A percentile compares a stretch with the other conserved stretches of the same genome.
Evolutionary conservation across 2,888 invertebrate species (phyloP).

Genomic region (Clistopyga incitator): DNA sequence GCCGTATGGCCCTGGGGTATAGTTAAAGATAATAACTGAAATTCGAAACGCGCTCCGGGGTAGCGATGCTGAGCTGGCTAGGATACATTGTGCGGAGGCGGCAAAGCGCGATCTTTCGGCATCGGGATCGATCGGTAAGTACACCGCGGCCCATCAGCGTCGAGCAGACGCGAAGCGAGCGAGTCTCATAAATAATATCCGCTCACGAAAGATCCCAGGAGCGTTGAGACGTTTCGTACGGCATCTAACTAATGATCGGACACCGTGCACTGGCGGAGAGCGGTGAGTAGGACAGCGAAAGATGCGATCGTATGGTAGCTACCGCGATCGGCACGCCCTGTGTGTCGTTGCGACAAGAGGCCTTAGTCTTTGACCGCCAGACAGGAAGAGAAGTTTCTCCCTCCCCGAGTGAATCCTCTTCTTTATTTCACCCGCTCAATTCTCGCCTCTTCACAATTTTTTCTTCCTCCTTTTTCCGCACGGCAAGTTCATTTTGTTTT

Average conservation of each 20-base stretch:
- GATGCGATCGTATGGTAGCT: constrained; percentile 35
- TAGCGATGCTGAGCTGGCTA: constrained; percentile 36
- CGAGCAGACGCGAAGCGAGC: constrained; percentile 18
- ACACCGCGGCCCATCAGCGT: constrained; percentile 9
- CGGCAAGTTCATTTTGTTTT: background rate
- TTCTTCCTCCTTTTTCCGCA: background rate
- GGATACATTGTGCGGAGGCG: constrained; percentile 25
- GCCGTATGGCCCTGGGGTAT: background rate
- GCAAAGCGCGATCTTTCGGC: constrained; percentile 36
- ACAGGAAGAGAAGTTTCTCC: constrained; percentile 42
- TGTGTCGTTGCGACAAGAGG: constrained; percentile 35
- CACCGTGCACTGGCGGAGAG: constrained; percentile 43
- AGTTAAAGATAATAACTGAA: constrained; percentile 70
- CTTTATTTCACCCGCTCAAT: constrained; percentile 1
- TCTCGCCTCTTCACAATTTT: background rate
- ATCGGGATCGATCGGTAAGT: constrained; percentile 47
- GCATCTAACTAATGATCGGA: constrained; percentile 60
- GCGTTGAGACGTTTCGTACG: constrained; percentile 38
- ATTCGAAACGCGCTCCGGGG: constrained; percentile 65
- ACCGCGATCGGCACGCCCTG: constrained; percentile 2
- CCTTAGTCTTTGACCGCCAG: constrained; percentile 32
- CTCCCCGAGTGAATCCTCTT: constrained; percentile 21
- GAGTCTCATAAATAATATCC: constrained; percentile 54
- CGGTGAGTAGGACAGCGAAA: constrained; percentile 8
- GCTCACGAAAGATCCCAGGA: constrained; percentile 46